Conservation (phyloP, 2,888 invertebrate genomes). For the Melanotus villosus region DNA sequence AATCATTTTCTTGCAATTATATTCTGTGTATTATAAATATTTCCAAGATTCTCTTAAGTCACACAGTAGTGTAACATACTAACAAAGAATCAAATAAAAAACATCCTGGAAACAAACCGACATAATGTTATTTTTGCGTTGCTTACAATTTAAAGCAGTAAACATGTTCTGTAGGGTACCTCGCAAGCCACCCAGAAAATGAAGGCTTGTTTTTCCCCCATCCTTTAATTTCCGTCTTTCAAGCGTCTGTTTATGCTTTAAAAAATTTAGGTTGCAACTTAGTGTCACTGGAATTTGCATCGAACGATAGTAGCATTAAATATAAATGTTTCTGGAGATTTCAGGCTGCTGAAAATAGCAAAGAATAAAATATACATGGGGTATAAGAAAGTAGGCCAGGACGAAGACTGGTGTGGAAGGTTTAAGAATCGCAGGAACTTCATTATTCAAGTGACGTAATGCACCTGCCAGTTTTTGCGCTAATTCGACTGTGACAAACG, state of each 20-base stretch:
- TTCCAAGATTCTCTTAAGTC: no score
- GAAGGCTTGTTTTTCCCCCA: background rate
- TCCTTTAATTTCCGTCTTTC: conserved; percentile 14
- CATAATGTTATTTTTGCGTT: background rate
- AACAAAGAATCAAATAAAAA: background rate
- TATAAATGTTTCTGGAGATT: conserved; percentile 14
- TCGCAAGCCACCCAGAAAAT: background rate
- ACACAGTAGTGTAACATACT: no score
- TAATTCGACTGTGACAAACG: conserved; percentile 31
- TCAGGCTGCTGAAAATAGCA: conserved; percentile 14
- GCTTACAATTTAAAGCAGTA: conserved; percentile 4
- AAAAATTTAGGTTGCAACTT: conserved; percentile 21
- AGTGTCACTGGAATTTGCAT: conserved; percentile 22
- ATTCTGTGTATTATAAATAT: no score
- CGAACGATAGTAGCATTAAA: conserved; percentile 13
- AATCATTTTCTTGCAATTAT: no score
- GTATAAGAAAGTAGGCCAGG: background rate
- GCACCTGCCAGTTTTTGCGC: conserved; percentile 28
- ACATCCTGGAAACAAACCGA: background rate
- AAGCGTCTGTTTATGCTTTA: conserved; percentile 6
- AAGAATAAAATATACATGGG: conserved; percentile 16
- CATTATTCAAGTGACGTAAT: conserved; percentile 34
- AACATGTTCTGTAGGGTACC: background rate
- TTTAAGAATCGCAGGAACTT: conserved; percentile 9
- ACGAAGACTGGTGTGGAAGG: conserved; percentile 9